Conservation (phyloP, 2,888 invertebrate species). For the Encarsia formosa region DNA sequence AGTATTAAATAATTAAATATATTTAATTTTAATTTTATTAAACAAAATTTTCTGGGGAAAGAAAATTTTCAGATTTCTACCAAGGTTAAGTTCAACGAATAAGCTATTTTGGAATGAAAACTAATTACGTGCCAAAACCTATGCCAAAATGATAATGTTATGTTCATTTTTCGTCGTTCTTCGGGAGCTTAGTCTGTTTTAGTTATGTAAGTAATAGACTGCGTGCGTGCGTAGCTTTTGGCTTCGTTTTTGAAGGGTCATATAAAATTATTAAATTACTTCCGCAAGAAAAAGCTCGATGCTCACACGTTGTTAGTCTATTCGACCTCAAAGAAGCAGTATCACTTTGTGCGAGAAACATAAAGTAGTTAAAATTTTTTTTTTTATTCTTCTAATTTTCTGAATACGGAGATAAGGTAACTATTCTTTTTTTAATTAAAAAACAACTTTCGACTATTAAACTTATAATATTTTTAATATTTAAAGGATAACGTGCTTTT, state of each 20-base stretch:
- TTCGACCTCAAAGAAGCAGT: no score
- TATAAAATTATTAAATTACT: constrained; percentile 11
- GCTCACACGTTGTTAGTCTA: no score
- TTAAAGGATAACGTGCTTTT: no score
- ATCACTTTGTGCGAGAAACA: no score
- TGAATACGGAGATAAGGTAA: no score
- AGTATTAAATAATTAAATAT: not conserved
- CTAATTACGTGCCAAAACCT: constrained; percentile 45
- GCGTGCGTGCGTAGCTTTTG: constrained; percentile 7
- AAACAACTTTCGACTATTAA: no score
- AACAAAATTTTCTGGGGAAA: not conserved
- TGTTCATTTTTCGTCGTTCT: no score
- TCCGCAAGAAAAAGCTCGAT: constrained; percentile 18
- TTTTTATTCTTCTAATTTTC: no score
- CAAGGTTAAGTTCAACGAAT: constrained; percentile 38
- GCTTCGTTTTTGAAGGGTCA: constrained; percentile 11
- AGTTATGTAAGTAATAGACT: constrained; percentile 28
- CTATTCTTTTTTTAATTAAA: no score
- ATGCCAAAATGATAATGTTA: constrained; percentile 43
- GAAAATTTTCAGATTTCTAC: constrained; percentile 25
- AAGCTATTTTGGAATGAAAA: constrained; percentile 36
- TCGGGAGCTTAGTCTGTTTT: constrained; percentile 35
- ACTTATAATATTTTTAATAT: no score
- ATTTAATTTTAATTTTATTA: not conserved
- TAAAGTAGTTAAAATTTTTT: no score